phyloP scores from a whole-genome alignment of 2,797 vertebrate genomes.

The Trachurus trachurus region DNA sequence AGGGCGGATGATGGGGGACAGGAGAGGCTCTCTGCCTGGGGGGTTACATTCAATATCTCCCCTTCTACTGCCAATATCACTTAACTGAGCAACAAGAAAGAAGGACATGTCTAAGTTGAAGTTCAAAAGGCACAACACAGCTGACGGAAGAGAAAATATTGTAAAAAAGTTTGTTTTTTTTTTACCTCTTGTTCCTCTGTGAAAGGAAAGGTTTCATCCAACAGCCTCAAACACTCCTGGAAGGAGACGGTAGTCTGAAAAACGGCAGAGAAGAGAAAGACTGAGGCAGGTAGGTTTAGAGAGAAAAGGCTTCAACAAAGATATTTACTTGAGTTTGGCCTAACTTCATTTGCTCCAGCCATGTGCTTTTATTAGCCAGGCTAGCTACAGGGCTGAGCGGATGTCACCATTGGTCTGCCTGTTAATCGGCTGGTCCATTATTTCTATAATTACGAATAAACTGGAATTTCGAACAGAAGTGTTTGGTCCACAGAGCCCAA shows the following conservation, averaged over 20 bases:
- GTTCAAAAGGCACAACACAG: neutral
- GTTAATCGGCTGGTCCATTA: neutral
- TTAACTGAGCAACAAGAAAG: slow-evolving; percentile 79
- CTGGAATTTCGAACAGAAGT: neutral
- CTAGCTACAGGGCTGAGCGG: neutral
- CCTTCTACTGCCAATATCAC: slow-evolving; percentile 79
- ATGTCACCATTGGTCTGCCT: neutral
- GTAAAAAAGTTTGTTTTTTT: no score
- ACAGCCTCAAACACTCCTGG: slow-evolving; percentile 91
- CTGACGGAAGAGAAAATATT: neutral
- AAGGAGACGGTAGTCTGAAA: slow-evolving; percentile 87
- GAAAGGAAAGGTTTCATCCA: slow-evolving; percentile 89
- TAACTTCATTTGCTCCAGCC: neutral
- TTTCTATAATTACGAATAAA: neutral
- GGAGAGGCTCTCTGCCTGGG: slow-evolving; percentile 69
- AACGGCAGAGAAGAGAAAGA: slow-evolving; percentile 55
- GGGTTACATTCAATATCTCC: slow-evolving; percentile 72
- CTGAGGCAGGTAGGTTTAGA: neutral
- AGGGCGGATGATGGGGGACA: slow-evolving; percentile 82
- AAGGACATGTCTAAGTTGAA: neutral
- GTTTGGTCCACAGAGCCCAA: neutral
- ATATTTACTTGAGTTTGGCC: neutral
- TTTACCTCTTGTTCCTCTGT: slow-evolving; percentile 88
- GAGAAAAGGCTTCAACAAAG: neutral
- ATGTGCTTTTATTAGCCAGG: neutral